Evolutionary conservation across 1,140 invertebrate species (phyloP).

Genomic region (Portunus trituberculatus): DNA sequence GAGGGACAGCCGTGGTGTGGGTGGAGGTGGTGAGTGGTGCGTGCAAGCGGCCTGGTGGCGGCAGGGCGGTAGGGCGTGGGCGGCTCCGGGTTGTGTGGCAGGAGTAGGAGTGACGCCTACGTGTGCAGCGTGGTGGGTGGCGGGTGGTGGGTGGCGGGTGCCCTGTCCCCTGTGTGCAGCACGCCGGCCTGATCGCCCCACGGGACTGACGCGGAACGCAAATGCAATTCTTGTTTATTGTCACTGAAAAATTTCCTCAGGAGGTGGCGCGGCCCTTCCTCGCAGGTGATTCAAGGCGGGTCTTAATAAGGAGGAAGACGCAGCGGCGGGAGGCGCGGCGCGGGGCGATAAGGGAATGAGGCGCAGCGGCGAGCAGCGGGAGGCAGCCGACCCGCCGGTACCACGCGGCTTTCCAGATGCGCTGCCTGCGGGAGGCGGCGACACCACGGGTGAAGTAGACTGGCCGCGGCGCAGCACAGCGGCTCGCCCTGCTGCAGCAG

Average conservation of each 20-base stretch:
- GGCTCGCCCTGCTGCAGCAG: neutral
- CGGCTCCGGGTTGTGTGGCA: too few relatives aligned
- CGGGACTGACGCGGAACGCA: too few relatives aligned
- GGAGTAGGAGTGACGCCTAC: too few relatives aligned
- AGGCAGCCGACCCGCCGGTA: neutral
- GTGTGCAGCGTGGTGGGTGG: too few relatives aligned
- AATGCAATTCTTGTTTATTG: neutral
- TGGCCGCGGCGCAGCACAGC: neutral
- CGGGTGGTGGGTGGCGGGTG: too few relatives aligned
- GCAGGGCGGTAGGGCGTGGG: too few relatives aligned
- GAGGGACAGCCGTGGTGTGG: too few relatives aligned
- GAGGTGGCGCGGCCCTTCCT: neutral
- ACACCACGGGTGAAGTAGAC: neutral
- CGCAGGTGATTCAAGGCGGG: neutral
- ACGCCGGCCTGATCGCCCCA: too few relatives aligned
- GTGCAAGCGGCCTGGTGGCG: too few relatives aligned
- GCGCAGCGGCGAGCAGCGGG: slow-evolving; percentile 29
- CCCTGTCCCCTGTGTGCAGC: too few relatives aligned
- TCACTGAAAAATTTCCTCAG: neutral
- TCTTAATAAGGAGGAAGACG: slow-evolving; percentile 18
- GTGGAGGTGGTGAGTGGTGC: too few relatives aligned
- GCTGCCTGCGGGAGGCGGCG: slow-evolving; percentile 52
- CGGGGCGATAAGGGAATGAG: slow-evolving; percentile 47
- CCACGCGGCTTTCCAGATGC: slow-evolving; percentile 49
- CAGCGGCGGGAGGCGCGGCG: neutral